Evolutionary conservation across 2,113 vertebrate species (phyloP), one percentile per base, ranked within the genome.

Genomic region (Lipotes vexillifer): DNA sequence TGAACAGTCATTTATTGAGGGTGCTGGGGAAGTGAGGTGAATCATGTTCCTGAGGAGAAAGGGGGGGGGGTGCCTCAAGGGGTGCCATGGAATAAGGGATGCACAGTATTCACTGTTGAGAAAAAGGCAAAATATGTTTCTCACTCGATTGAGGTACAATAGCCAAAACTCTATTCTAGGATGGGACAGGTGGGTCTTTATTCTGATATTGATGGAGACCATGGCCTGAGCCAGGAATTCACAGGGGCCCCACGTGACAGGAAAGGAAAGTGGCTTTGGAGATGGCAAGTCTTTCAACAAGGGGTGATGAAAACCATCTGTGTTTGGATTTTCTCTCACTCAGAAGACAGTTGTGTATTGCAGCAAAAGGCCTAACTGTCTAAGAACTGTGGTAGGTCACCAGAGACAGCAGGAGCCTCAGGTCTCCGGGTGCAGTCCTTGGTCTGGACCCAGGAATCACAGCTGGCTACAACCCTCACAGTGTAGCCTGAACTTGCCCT

Each of bases 241-340:
- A 36, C n/a, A 12, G 66, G 49, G 31, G 36, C 52, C 72, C 57
- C 65, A n/a, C 65, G n/a, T 59, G 59, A 74, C 38, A 52, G 81
- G 63, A 81, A 59, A 94, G 18, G 59, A 75, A 88, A 91, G 21
- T 75, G 77, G 10, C n/a, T 94, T 92, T 83, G 38, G 41, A 2
- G 31, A 46, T 78, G 14, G 44, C 69, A 14, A 66, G 36, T 65
- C 49, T 84, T 92, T 92, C 71, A 88, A 57, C 52, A 89, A 96
- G 46, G 9, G 29, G 6, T 72, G 69, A 94, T 61, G 75, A 68
- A 83, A 94, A 87, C 27, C 38, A 92, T n/a, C 75, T 88, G 84
- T 88, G n/a, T 88, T 55, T 88, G 52, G 41, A n/a, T 77, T 88
- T 96, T 94, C 68, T 94, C n/a, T 94, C 44, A 46, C 72, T 71